Evolutionary conservation across 2,888 invertebrate genomes (phyloP).

Genomic region (Caprella mutica): DNA sequence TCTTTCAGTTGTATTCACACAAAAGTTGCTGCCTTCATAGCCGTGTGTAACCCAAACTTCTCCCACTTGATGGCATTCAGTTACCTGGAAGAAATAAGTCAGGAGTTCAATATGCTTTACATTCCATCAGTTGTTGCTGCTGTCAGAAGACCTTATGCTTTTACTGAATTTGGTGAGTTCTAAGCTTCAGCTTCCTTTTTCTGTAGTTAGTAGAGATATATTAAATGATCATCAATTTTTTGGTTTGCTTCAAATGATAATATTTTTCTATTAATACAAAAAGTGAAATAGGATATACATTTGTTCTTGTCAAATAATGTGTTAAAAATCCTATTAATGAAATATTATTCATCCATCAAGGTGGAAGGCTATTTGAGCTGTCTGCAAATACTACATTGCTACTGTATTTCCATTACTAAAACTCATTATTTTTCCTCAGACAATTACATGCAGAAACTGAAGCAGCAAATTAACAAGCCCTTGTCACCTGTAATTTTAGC

Average conservation of each 20-base stretch:
- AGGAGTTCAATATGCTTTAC: constrained; percentile 42
- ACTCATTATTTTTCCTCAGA: constrained; percentile 20
- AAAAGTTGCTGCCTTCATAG: constrained; percentile 41
- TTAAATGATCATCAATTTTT: not conserved
- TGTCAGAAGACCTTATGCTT: constrained; percentile 42
- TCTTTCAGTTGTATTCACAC: constrained; percentile 39
- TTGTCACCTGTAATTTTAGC: constrained; percentile 23
- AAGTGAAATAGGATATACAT: not conserved
- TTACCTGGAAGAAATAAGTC: constrained; percentile 43
- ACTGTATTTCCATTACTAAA: too few species aligned
- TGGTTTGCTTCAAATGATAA: not conserved
- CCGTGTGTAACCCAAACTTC: constrained; percentile 41
- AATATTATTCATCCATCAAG: too few species aligned
- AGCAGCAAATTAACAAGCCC: constrained; percentile 22
- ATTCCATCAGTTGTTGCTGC: constrained; percentile 39
- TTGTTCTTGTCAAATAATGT: not conserved
- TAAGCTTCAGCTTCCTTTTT: not conserved
- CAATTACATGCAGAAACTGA: constrained; percentile 21
- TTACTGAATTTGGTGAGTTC: constrained; percentile 43
- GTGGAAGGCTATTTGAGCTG: too few species aligned
- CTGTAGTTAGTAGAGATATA: not conserved
- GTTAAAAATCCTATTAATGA: not conserved
- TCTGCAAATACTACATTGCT: too few species aligned
- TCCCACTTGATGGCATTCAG: constrained; percentile 43
- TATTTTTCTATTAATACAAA: not conserved